phyloP scores from a whole-genome alignment of 1,140 invertebrate species.

The Drosophila punjabiensis region DNA sequence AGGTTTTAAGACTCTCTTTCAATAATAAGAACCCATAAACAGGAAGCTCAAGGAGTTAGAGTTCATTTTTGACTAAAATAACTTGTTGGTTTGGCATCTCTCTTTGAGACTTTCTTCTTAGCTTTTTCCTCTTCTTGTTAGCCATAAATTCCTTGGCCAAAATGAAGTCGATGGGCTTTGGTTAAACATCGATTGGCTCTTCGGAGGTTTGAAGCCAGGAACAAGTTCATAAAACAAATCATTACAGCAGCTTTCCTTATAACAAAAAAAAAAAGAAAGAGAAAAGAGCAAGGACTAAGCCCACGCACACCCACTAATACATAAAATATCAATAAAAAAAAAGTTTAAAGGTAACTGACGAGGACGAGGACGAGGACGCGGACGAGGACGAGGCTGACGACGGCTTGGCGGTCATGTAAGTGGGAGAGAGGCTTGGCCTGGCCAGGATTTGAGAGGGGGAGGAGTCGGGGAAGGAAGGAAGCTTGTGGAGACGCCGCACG shows the following conservation, averaged over 20 bases:
- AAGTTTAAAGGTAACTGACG: constrained; percentile 80
- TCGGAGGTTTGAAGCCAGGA: constrained; percentile 18
- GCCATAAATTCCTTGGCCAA: constrained; percentile 22
- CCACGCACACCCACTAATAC: constrained; percentile 54
- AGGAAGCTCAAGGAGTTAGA: background rate
- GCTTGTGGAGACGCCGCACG: constrained; percentile 56
- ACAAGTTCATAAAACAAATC: constrained; percentile 82
- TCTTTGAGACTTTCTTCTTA: background rate
- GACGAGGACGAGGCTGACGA: constrained; percentile 16
- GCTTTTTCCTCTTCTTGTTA: background rate
- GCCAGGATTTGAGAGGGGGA: background rate
- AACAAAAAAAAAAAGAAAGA: constrained; percentile 40
- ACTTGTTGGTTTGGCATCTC: constrained; percentile 20
- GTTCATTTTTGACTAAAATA: constrained; percentile 1
- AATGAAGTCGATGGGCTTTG: constrained; percentile 24
- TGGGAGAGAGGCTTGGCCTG: constrained; percentile 3
- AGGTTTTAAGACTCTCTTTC: background rate
- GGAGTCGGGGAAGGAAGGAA: constrained; percentile 1
- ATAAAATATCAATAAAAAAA: constrained; percentile 82
- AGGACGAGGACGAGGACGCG: constrained; percentile 24
- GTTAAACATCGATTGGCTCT: constrained; percentile 36
- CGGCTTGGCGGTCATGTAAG: constrained; percentile 59
- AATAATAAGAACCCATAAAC: background rate
- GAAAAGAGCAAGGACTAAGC: constrained; percentile 44
- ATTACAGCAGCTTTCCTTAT: constrained; percentile 73